These are phyloP conservation scores for Ascidia mentula DNA, from an alignment of 23 tunicate species.

Conservation along the genomic window DNA sequence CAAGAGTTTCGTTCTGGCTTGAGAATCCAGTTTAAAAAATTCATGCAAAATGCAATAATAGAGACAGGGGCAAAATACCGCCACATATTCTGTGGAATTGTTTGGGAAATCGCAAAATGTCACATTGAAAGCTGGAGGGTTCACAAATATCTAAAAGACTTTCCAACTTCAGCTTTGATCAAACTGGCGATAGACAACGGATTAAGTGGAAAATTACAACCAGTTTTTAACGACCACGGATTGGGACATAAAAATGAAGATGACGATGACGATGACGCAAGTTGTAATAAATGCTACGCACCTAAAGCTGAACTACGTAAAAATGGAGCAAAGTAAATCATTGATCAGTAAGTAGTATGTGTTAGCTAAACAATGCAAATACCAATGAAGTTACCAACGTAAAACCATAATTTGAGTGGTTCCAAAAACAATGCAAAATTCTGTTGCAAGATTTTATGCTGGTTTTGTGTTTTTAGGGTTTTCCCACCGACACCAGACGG, in stretches of 20 bases:
- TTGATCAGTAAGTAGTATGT: no score
- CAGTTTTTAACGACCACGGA: background rate
- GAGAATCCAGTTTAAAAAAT: background rate
- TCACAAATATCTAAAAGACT: background rate
- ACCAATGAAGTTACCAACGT: no score
- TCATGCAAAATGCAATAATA: background rate
- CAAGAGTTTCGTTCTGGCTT: background rate
- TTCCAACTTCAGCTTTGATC: background rate
- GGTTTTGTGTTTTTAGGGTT: background rate
- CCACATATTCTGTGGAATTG: background rate
- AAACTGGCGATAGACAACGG: background rate
- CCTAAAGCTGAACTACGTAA: no score
- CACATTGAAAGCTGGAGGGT: background rate
- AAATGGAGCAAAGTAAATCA: no score
- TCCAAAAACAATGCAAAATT: background rate
- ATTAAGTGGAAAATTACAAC: background rate
- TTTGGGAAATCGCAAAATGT: background rate
- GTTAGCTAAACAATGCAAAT: no score
- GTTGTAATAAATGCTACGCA: no score
- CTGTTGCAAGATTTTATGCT: background rate
- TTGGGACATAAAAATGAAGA: no score
- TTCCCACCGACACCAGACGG: background rate
- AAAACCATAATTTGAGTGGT: no score
- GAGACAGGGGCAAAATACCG: background rate
- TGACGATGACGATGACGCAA: no score